Conservation (phyloP, 1,140 invertebrate species). For the Nomia melanderi region DNA sequence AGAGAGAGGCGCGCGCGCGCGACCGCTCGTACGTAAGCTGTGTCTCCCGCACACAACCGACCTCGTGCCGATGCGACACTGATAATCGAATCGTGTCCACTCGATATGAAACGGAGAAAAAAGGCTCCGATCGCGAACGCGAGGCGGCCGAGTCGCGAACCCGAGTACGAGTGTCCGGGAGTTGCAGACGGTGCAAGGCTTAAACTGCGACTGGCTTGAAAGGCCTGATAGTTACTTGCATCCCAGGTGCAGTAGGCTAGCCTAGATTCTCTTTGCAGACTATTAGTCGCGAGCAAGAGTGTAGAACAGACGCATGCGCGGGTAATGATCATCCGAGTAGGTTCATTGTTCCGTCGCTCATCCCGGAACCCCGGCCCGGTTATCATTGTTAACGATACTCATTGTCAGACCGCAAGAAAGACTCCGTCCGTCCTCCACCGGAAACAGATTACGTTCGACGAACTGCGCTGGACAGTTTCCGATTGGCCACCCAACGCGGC, state of each 20-base stretch:
- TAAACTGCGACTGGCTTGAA: slow-evolving; percentile 44
- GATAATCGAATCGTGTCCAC: not conserved
- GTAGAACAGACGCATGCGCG: slow-evolving; percentile 59
- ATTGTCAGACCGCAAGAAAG: too few relatives aligned
- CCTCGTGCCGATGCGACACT: not conserved
- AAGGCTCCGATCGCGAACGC: too few relatives aligned
- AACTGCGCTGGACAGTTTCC: not conserved
- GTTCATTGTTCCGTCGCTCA: slow-evolving; percentile 56
- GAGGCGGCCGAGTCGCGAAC: too few relatives aligned
- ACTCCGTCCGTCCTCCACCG: not conserved
- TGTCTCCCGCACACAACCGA: too few relatives aligned
- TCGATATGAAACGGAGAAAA: not conserved
- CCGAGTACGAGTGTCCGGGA: not conserved
- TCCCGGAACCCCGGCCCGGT: slow-evolving; percentile 7
- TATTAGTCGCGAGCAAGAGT: slow-evolving; percentile 40
- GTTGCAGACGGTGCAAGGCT: slow-evolving; percentile 11
- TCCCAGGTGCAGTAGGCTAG: slow-evolving; percentile 62
- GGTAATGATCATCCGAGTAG: slow-evolving; percentile 52
- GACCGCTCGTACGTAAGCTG: too few relatives aligned
- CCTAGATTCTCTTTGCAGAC: slow-evolving; percentile 63
- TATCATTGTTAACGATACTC: not conserved
- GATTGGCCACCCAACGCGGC: not conserved
- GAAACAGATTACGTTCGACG: not conserved
- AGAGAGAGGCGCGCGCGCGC: too few relatives aligned
- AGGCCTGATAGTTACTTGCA: slow-evolving; percentile 46